These are phyloP conservation scores for Psammodynastes pulverulentus DNA, from an alignment of 2,113 vertebrate genomes.

Conservation along the genomic window DNA sequence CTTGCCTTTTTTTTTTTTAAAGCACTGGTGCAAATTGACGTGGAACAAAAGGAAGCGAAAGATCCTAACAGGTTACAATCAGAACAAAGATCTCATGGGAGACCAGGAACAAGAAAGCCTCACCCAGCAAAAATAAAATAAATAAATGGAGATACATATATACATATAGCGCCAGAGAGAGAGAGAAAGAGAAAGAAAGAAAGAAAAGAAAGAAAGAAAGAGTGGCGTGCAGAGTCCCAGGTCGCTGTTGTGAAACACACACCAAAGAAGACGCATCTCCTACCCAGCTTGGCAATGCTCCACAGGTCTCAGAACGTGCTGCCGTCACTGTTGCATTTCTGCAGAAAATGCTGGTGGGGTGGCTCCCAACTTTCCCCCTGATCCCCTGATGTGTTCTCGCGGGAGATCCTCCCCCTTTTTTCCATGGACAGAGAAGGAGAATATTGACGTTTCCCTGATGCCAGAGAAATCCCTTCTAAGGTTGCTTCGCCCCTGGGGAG, in stretches of 20 bases:
- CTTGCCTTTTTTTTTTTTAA: not conserved
- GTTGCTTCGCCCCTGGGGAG: not conserved
- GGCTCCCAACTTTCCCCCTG: not conserved
- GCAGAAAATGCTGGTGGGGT: not conserved
- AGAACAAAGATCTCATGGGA: not conserved
- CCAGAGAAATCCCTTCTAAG: not conserved
- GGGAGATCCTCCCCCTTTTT: not conserved
- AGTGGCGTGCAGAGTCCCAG: not conserved
- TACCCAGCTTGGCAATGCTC: too few relatives aligned
- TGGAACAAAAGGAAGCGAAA: conserved; percentile 37
- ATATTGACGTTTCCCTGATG: not conserved
- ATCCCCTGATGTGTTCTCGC: not conserved
- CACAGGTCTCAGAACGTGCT: not conserved
- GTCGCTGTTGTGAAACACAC: not conserved
- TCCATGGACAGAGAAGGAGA: not conserved
- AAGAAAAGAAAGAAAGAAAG: too few relatives aligned
- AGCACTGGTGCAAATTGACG: not conserved
- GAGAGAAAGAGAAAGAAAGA: not conserved
- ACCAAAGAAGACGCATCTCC: not conserved
- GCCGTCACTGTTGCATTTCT: not conserved
- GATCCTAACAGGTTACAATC: not conserved
- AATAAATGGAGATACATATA: not conserved
- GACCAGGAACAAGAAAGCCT: not conserved
- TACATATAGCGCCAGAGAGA: not conserved
- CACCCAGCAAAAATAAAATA: not conserved